These are phyloP conservation scores for Drosophila albomicans DNA, from an alignment of 1,140 invertebrate genomes.

Conservation along the genomic window DNA sequence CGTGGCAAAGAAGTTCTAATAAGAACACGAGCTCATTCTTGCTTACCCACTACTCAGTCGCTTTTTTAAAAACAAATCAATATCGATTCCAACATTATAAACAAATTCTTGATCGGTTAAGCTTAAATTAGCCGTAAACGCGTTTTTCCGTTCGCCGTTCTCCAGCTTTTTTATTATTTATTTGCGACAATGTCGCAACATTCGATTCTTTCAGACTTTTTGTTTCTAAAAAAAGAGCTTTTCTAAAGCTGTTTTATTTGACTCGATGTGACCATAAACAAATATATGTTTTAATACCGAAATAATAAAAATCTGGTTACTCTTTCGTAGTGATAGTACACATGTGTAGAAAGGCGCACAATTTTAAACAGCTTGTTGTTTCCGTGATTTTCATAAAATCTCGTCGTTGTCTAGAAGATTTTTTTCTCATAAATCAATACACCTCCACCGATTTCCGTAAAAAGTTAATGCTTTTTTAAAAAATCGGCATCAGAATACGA, in stretches of 20 bases:
- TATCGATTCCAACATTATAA: constrained; percentile 81
- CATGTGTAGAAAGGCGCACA: no score
- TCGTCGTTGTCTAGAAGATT: no score
- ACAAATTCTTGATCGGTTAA: constrained; percentile 81
- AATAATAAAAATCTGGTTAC: no score
- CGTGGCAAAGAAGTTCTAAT: constrained; percentile 70
- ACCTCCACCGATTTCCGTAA: no score
- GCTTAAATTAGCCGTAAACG: constrained; percentile 71
- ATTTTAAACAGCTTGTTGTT: no score
- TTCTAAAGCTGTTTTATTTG: constrained; percentile 62
- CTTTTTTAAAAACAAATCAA: constrained; percentile 76
- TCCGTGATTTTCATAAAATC: no score
- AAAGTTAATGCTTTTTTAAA: no score
- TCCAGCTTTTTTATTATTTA: constrained; percentile 79
- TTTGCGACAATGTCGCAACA: constrained; percentile 75
- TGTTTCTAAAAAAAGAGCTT: constrained; percentile 24
- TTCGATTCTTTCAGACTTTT: constrained; percentile 4
- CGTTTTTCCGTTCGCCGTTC: constrained; percentile 56
- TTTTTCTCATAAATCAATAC: no score
- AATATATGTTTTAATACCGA: no score
- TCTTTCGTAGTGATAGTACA: no score
- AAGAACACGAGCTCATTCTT: constrained; percentile 27
- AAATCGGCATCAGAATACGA: no score
- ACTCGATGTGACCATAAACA: constrained; percentile 21
- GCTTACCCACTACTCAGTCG: constrained; percentile 74